These are phyloP conservation scores for Antitype chi DNA, from an alignment of 2,888 invertebrate genomes.

Conservation along the genomic window DNA sequence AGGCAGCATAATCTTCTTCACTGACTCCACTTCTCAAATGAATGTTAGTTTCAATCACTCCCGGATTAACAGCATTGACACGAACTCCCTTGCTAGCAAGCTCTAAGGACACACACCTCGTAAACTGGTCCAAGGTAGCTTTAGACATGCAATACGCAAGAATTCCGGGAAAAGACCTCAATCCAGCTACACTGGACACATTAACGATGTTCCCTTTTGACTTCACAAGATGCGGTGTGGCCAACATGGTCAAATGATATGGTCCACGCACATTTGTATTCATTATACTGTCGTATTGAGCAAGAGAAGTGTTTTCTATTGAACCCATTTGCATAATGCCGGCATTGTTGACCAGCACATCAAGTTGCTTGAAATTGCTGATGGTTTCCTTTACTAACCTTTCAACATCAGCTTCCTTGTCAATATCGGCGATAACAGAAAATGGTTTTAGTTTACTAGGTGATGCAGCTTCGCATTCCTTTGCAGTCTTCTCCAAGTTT, in stretches of 20 bases:
- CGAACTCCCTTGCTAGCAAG: slow-evolving; percentile 93
- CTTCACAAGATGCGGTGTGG: slow-evolving; percentile 94
- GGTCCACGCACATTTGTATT: slow-evolving; percentile 94
- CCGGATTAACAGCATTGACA: slow-evolving; percentile 97
- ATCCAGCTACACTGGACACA: slow-evolving; percentile 96
- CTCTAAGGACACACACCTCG: slow-evolving; percentile 95
- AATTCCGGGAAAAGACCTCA: slow-evolving; percentile 95
- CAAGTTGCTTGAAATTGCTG: slow-evolving; percentile 91
- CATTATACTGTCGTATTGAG: slow-evolving; percentile 95
- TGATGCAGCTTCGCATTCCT: slow-evolving; percentile 84
- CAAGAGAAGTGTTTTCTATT: slow-evolving; percentile 94
- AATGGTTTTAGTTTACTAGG: slow-evolving; percentile 81
- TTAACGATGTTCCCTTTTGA: slow-evolving; percentile 96
- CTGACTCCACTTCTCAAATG: slow-evolving; percentile 91
- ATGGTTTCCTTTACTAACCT: slow-evolving; percentile 92
- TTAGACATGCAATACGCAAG: slow-evolving; percentile 97
- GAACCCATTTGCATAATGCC: slow-evolving; percentile 93
- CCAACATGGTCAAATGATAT: slow-evolving; percentile 94
- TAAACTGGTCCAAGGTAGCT: slow-evolving; percentile 97
- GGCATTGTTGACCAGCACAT: slow-evolving; percentile 95
- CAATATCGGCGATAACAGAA: slow-evolving; percentile 90
- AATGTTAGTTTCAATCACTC: slow-evolving; percentile 95
- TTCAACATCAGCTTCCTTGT: slow-evolving; percentile 91
- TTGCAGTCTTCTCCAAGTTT: slow-evolving; percentile 91
- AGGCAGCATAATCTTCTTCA: slow-evolving; percentile 93